phyloP scores from a whole-genome alignment of 1,140 invertebrate species.

The Penaeus chinensis region DNA sequence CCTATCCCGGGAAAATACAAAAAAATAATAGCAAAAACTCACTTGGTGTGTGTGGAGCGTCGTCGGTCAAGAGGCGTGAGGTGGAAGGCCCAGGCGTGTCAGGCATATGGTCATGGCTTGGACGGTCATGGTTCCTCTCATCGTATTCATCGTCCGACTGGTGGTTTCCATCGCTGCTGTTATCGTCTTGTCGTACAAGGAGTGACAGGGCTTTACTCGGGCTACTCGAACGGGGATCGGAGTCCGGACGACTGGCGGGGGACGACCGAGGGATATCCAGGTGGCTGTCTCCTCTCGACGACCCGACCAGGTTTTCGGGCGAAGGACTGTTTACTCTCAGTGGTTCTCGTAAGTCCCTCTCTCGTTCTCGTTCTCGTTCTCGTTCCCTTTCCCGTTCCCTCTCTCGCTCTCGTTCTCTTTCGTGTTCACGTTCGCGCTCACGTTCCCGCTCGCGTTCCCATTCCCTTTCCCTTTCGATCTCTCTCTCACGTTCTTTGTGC shows the following conservation, averaged over 20 bases:
- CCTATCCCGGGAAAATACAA: no score
- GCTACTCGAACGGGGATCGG: constrained; percentile 18
- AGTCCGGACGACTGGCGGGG: background rate
- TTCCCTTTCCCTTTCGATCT: constrained; percentile 27
- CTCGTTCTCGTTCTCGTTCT: background rate
- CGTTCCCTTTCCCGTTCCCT: background rate
- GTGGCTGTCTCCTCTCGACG: constrained; percentile 11
- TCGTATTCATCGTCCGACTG: constrained; percentile 48
- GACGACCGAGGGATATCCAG: constrained; percentile 16
- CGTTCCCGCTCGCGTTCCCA: constrained; percentile 31
- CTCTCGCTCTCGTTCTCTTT: constrained; percentile 32
- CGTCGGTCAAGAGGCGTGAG: constrained; percentile 40
- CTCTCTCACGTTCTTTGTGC: constrained; percentile 22
- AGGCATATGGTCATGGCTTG: constrained; percentile 29
- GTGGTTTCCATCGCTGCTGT: constrained; percentile 55
- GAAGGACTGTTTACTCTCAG: constrained; percentile 34
- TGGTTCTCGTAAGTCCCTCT: background rate
- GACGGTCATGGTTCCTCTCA: constrained; percentile 17
- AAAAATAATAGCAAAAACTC: constrained; percentile 2
- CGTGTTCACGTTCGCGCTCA: constrained; percentile 21
- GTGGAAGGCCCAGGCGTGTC: constrained; percentile 51
- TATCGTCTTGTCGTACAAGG: constrained; percentile 37
- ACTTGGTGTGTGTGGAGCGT: constrained; percentile 48
- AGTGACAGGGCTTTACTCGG: constrained; percentile 24
- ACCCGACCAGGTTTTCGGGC: constrained; percentile 45